Evolutionary conservation across 2,113 vertebrate species (phyloP).

Genomic region (Myotis davidii): DNA sequence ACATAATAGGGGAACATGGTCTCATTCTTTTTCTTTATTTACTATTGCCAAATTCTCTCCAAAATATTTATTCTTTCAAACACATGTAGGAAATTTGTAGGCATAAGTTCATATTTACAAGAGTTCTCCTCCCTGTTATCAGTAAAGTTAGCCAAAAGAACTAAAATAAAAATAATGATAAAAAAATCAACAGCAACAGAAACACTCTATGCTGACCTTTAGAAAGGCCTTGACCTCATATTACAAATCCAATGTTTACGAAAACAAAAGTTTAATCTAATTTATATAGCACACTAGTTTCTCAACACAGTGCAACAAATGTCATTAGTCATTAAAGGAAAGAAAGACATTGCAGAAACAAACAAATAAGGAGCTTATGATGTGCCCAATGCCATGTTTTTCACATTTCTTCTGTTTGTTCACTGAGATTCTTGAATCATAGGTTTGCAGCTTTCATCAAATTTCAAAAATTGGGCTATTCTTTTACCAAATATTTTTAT

Average conservation of each 20-base stretch:
- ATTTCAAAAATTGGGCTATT: too few relatives aligned
- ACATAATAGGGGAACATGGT: not conserved
- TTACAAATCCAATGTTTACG: not conserved
- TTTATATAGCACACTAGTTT: not conserved
- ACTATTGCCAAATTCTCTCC: not conserved
- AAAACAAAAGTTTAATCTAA: not conserved
- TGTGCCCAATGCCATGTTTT: too few relatives aligned
- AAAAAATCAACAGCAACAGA: not conserved
- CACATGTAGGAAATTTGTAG: not conserved
- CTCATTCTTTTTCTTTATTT: not conserved
- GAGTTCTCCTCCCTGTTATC: not conserved
- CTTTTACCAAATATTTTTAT: too few relatives aligned
- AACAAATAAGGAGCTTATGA: not conserved
- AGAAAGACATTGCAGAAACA: not conserved
- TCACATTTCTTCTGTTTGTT: too few relatives aligned
- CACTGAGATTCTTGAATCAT: too few relatives aligned
- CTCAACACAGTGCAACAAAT: not conserved
- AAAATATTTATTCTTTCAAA: not conserved
- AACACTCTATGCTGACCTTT: not conserved
- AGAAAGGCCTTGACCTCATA: not conserved
- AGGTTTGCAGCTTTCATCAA: too few relatives aligned
- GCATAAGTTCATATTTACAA: not conserved
- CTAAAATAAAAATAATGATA: not conserved
- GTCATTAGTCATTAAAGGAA: not conserved
- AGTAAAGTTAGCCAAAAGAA: constrained; percentile 22